These are phyloP conservation scores for Anas platyrhynchos DNA, from an alignment of 2,113 vertebrate species.

Conservation along the genomic window DNA sequence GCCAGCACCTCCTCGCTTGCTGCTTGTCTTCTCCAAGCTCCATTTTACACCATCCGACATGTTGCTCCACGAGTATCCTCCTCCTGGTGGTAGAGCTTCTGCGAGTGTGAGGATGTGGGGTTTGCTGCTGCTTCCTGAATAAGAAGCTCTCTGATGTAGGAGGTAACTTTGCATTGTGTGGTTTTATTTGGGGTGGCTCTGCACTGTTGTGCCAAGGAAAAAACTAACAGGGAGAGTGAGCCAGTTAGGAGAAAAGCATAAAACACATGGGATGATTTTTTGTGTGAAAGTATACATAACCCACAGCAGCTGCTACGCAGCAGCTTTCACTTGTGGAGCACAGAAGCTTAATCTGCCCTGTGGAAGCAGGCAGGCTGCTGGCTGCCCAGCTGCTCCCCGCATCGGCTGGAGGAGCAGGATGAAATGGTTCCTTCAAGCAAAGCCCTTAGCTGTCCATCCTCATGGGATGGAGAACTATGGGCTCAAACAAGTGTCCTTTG, in stretches of 20 bases:
- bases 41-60: background rate
- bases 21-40: background rate
- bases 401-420: background rate
- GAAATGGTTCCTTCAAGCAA: background rate
- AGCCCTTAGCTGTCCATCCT: background rate
- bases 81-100: background rate
- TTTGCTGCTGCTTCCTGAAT: background rate
- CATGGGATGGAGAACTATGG: background rate
- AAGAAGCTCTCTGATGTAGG: background rate
- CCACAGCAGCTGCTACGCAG: background rate
- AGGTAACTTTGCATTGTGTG: accelerated
- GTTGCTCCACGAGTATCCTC: background rate
- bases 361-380: background rate
- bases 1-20: accelerated
- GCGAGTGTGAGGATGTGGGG: background rate
- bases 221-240: background rate
- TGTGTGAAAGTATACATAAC: background rate
- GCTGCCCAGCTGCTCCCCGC: background rate
- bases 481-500: background rate
- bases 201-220: background rate
- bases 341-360: background rate
- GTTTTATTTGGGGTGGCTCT: background rate
- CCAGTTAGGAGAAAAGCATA: background rate
- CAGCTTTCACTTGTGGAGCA: background rate
- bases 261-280: background rate